phyloP scores from a whole-genome alignment of 64 coral and sea anemone genomes.

The Cladopsammia gracilis region DNA sequence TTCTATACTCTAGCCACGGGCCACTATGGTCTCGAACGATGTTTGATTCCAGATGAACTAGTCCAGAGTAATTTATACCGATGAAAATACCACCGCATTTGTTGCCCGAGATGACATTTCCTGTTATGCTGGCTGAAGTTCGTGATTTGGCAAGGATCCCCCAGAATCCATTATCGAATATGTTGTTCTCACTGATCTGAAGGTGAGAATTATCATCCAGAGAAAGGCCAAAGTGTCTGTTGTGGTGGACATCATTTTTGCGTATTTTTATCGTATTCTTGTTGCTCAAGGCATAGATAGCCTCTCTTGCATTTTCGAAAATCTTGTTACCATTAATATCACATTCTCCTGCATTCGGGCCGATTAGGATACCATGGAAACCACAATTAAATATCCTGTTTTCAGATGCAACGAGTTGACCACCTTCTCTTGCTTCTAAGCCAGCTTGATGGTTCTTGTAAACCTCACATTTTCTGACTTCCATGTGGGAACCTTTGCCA shows the following conservation, averaged over 20 bases:
- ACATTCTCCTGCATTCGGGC: conserved; percentile 65
- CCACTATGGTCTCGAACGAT: conserved; percentile 70
- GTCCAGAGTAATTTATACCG: conserved; percentile 79
- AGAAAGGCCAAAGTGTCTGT: conserved; percentile 72
- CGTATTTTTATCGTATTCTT: conserved; percentile 23
- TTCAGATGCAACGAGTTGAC: conserved; percentile 33
- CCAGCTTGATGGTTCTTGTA: conserved; percentile 56
- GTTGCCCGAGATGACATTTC: conserved; percentile 66
- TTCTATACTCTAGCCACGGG: conserved; percentile 43
- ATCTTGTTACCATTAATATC: conserved; percentile 50
- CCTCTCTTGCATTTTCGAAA: conserved; percentile 68
- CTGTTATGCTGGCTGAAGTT: conserved; percentile 51
- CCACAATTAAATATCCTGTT: conserved; percentile 58
- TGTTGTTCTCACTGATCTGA: conserved; percentile 40
- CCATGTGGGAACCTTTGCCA: neutral
- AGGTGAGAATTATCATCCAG: conserved; percentile 43
- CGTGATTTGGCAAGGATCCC: conserved; percentile 56
- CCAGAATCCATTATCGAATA: conserved; percentile 82
- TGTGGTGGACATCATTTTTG: conserved; percentile 57
- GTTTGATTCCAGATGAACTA: conserved; percentile 49
- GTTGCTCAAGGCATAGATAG: neutral
- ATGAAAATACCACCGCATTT: conserved; percentile 84
- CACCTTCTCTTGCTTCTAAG: conserved; percentile 76
- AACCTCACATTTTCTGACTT: conserved; percentile 27
- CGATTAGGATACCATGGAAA: conserved; percentile 66